phyloP scores from a whole-genome alignment of 2,888 invertebrate species.

The Melanostoma mellinum region DNA sequence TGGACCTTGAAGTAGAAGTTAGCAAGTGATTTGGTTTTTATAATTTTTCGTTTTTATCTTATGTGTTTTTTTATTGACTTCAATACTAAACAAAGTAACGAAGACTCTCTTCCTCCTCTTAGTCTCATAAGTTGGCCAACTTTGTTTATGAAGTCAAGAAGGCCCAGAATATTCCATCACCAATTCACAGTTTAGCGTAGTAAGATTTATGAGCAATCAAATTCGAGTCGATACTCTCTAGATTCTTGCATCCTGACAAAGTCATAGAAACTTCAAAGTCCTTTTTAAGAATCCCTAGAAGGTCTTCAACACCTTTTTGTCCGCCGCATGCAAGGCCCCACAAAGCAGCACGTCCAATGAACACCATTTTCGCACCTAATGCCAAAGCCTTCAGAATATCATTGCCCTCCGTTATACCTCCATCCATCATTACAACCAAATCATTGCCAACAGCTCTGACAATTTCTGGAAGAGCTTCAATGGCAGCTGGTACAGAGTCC shows the following conservation, averaged over 20 bases:
- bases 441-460: slow-evolving; percentile 87
- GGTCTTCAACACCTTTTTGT: slow-evolving; percentile 88
- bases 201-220: slow-evolving; percentile 88
- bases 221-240: slow-evolving; percentile 85
- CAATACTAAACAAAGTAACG: no score
- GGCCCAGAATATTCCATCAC: no score
- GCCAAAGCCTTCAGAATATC: slow-evolving; percentile 96
- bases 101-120: no score
- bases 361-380: slow-evolving; percentile 94
- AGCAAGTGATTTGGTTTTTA: no score
- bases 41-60: no score
- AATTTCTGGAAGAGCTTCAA: slow-evolving; percentile 92
- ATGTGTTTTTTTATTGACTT: no score
- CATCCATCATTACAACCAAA: slow-evolving; percentile 92
- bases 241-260: slow-evolving; percentile 87
- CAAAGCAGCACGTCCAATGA: slow-evolving; percentile 92
- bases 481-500: slow-evolving; percentile 88
- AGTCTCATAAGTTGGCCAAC: no score
- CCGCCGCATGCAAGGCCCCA: slow-evolving; percentile 93
- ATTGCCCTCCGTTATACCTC: slow-evolving; percentile 91
- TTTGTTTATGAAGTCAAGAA: no score
- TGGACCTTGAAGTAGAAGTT: no score
- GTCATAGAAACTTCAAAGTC: slow-evolving; percentile 91
- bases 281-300: slow-evolving; percentile 87
- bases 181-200: slow-evolving; percentile 80